Evolutionary conservation across 2,888 invertebrate genomes (phyloP), one percentile per base, ranked within the genome.

Genomic region (Idaea straminata): DNA sequence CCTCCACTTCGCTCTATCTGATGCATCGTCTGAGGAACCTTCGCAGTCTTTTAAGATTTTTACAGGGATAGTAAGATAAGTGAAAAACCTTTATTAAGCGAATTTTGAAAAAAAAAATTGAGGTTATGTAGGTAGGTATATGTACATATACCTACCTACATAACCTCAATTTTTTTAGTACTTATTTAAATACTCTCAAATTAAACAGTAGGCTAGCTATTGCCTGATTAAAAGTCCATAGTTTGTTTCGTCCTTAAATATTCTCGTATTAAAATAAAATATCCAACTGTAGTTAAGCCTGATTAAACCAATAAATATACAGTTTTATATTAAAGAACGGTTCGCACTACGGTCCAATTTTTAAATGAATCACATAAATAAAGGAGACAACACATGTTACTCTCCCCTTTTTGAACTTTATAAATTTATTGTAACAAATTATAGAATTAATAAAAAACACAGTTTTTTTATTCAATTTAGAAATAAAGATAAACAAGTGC

Each of bases 321-420:
- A 84, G 87, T 89, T 88, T 84, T 83, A 85, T 87, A 88, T 57
- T 84, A 83, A 87, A 89, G 86, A 47, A 47, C 81, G 82, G 85
- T 81, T 83, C 81, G 76, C 78, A 78, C 76, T 71, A 72, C 78
- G 78, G 75, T 79, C 82, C 84, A 83, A 85, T 85, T 83, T 83
- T 80, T 85, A 81, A 82, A 81, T 80, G 85, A 87, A 86, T 89
- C 86, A 86, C 89, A 91, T 91, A 91, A 91, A 91, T 89, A 89
- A 87, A 74, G 77, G 77, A 80, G 84, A 84, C 85, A 89, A 87
- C 90, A 89, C 88, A 90, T 88, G 89, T 82, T 76, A 75, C 78
- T 78, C 80, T 80, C 86, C 83, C 80, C 77, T 76, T 74, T 74
- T 81, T 78, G 78, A 81, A 83, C 77, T 83, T 10, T 59, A 59